These are phyloP conservation scores for Ibycter americanus DNA, from an alignment of 2,797 vertebrate species.

Conservation along the genomic window DNA sequence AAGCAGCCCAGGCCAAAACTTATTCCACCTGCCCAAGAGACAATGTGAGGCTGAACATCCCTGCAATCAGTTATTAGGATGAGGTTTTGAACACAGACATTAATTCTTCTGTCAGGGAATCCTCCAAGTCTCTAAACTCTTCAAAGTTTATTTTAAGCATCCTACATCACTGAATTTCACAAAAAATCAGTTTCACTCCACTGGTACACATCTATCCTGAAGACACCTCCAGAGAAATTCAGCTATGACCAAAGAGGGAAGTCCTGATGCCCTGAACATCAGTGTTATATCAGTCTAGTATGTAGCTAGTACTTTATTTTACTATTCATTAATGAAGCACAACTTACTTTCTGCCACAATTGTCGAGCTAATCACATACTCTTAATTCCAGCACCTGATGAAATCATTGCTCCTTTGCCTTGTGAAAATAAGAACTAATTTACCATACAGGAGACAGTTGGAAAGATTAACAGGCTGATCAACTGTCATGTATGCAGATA, in stretches of 20 bases:
- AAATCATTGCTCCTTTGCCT: neutral
- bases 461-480: neutral
- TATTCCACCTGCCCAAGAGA: neutral
- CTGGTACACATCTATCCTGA: neutral
- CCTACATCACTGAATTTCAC: neutral
- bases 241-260: neutral
- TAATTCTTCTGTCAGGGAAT: neutral
- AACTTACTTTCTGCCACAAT: neutral
- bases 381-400: neutral
- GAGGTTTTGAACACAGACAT: neutral
- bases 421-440: constrained; percentile 3
- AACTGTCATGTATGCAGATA: neutral
- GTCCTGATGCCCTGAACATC: neutral
- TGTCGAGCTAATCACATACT: neutral
- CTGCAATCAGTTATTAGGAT: neutral
- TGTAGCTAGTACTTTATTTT: neutral
- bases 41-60: neutral
- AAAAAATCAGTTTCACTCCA: neutral
- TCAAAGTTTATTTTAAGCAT: neutral
- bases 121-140: neutral
- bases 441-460: neutral
- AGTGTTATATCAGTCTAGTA: neutral
- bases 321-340: constrained; percentile 1
- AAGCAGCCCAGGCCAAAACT: neutral
- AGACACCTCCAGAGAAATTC: neutral